A percentile compares a stretch with the other conserved stretches of the same genome.
phyloP scores from a whole-genome alignment of 1,140 invertebrate genomes.

The Bemisia tabaci region DNA sequence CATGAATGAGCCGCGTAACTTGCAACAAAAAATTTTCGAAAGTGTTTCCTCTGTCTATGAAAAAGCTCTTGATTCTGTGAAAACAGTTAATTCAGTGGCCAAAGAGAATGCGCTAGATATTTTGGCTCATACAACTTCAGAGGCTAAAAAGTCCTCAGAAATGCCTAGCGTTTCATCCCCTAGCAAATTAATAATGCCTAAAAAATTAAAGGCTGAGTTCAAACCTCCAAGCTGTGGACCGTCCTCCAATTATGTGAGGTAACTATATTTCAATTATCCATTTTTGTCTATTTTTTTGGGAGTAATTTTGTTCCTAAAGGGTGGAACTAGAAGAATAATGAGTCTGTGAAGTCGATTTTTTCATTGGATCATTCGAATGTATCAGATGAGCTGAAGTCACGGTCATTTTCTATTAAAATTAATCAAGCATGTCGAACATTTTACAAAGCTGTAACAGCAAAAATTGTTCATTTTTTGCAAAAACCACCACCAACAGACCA shows the following conservation, averaged over 20 bases:
- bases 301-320: too few relatives aligned
- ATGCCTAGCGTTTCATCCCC: neutral
- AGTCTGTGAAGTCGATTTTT: too few relatives aligned
- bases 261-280: conserved; percentile 19
- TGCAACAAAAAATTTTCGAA: neutral
- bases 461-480: too few relatives aligned
- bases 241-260: conserved; percentile 34
- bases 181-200: neutral
- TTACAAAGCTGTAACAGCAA: too few relatives aligned
- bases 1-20: neutral
- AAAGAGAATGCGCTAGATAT: conserved; percentile 18
- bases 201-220: conserved; percentile 35
- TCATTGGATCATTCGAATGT: too few relatives aligned
- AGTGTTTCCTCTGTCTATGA: neutral
- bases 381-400: too few relatives aligned
- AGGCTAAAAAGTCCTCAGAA: conserved; percentile 6
- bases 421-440: too few relatives aligned
- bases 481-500: too few relatives aligned
- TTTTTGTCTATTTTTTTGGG: conserved; percentile 14
- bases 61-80: neutral
- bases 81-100: neutral
- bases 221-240: conserved; percentile 32
- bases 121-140: conserved; percentile 11
- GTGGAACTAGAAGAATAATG: too few relatives aligned
- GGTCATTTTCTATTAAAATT: too few relatives aligned